These are phyloP conservation scores for Thunnus thynnus DNA, from an alignment of 2,113 vertebrate genomes.

Conservation along the genomic window DNA sequence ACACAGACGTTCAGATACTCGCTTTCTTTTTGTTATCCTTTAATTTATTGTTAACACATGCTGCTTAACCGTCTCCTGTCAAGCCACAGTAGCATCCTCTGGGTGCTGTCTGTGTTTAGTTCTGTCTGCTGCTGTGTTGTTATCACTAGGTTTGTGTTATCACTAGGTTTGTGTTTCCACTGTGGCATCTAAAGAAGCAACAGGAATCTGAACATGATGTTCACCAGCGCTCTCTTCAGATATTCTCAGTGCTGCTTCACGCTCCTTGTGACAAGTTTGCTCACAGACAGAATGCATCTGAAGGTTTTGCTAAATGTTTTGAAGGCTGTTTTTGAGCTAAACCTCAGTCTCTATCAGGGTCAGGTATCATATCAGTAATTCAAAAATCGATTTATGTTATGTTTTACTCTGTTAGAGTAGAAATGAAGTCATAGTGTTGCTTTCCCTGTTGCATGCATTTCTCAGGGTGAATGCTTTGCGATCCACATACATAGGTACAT, in stretches of 20 bases:
- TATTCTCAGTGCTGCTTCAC: conserved; percentile 1
- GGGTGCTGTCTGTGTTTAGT: conserved; percentile 28
- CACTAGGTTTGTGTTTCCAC: conserved; percentile 40
- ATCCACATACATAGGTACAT: too few species aligned
- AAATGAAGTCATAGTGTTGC: too few species aligned
- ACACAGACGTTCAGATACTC: neutral
- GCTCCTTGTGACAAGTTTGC: neutral
- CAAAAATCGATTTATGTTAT: neutral
- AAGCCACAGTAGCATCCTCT: conserved; percentile 54
- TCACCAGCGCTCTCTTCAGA: conserved; percentile 19
- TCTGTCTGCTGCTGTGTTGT: conserved; percentile 56
- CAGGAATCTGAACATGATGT: conserved; percentile 44
- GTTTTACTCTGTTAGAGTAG: neutral
- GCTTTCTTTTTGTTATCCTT: conserved; percentile 11
- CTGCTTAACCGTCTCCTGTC: conserved; percentile 59
- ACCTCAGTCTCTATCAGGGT: neutral
- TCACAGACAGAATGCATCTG: neutral
- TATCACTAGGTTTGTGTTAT: conserved; percentile 49
- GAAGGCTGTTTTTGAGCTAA: neutral
- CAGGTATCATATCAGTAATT: too few species aligned
- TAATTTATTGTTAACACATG: conserved; percentile 39
- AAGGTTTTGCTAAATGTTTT: conserved; percentile 19
- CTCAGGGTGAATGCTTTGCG: neutral
- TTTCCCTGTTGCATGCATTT: neutral
- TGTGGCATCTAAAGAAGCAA: conserved; percentile 35